Percentiles rank a stretch among this genome's conserved stretches.
Evolutionary conservation across 2,797 vertebrate species (phyloP).

Genomic region (Liasis olivaceus): DNA sequence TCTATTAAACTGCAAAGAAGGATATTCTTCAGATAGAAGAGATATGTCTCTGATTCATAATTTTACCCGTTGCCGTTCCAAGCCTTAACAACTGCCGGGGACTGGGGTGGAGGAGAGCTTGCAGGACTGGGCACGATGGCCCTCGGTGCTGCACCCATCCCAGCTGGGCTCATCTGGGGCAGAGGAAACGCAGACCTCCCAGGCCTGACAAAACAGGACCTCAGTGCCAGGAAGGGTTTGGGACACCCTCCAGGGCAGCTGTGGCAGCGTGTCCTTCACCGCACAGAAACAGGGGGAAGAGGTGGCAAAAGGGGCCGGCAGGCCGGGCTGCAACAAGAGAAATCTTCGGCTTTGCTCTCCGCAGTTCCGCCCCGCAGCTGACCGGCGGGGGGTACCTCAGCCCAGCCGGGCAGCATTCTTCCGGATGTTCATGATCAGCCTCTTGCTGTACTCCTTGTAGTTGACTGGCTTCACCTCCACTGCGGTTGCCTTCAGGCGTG

Average conservation of each 20-base stretch:
- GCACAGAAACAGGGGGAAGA: too few relatives aligned
- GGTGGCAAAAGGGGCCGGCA: not conserved
- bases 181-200: not conserved
- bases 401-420: slow-evolving; percentile 75
- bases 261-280: not conserved
- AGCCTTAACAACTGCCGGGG: slow-evolving; percentile 71
- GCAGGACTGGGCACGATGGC: not conserved
- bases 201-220: too few relatives aligned
- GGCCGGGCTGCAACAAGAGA: not conserved
- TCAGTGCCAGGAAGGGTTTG: too few relatives aligned
- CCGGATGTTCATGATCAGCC: slow-evolving; percentile 88
- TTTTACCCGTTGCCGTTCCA: slow-evolving; percentile 77
- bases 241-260: not conserved
- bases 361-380: slow-evolving; percentile 1
- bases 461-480: slow-evolving; percentile 90
- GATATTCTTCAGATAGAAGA: slow-evolving; percentile 80
- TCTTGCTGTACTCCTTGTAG: slow-evolving; percentile 89
- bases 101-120: slow-evolving; percentile 48
- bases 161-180: not conserved
- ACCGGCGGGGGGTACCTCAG: not conserved
- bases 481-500: slow-evolving; percentile 92
- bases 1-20: slow-evolving; percentile 81
- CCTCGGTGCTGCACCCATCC: not conserved
- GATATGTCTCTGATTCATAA: slow-evolving; percentile 83
- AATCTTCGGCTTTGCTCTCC: not conserved